Conservation (phyloP, 2,888 invertebrate genomes). For the Euplagia quadripunctaria region DNA sequence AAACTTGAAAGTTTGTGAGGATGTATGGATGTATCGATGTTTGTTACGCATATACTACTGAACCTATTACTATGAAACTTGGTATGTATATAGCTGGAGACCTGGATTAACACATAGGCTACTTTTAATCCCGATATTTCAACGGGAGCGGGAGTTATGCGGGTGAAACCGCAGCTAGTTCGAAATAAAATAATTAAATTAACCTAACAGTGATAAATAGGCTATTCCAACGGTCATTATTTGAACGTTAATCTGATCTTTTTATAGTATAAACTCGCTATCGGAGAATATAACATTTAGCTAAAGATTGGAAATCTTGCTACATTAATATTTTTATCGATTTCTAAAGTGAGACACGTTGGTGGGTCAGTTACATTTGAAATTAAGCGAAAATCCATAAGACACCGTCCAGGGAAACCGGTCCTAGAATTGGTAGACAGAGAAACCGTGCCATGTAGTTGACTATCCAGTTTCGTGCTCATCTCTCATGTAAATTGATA, state of each 20-base stretch:
- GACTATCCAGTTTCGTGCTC: conserved; percentile 55
- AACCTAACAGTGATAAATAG: no score
- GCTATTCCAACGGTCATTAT: no score
- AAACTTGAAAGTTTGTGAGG: no score
- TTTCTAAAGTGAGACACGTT: conserved; percentile 34
- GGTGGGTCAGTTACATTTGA: conserved; percentile 50
- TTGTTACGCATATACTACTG: no score
- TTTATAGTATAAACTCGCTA: conserved; percentile 54
- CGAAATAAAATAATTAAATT: no score
- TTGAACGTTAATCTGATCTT: conserved; percentile 50
- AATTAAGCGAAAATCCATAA: conserved; percentile 62
- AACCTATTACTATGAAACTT: no score
- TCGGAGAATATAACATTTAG: conserved; percentile 57
- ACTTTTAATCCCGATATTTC: no score
- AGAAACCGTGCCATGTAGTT: conserved; percentile 65
- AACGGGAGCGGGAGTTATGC: no score
- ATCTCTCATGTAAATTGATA: conserved; percentile 59
- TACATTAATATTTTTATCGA: conserved; percentile 18
- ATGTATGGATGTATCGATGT: no score
- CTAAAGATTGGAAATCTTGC: conserved; percentile 48
- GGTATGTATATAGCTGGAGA: no score
- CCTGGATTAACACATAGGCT: no score
- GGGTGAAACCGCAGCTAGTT: no score
- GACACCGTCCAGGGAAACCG: conserved; percentile 61
- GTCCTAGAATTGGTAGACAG: conserved; percentile 54